Evolutionary conservation across 1,140 invertebrate genomes (phyloP).

Genomic region (Diuraphis noxia): DNA sequence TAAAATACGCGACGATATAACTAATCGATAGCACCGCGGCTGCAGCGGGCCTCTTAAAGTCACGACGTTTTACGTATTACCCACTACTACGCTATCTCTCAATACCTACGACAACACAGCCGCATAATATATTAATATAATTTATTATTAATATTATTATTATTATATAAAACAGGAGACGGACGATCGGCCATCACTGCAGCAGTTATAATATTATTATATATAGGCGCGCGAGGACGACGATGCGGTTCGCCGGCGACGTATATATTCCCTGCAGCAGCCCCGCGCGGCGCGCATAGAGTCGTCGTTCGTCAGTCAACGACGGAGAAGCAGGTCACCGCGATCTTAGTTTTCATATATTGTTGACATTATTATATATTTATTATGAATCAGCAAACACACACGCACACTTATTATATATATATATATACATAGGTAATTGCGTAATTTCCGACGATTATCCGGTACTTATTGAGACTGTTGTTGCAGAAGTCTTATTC

Average conservation of each 20-base stretch:
- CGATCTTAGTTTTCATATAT: not conserved
- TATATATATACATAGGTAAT: not conserved
- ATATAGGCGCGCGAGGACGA: not conserved
- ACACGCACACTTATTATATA: no score
- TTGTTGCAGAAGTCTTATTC: not conserved
- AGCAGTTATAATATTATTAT: not conserved
- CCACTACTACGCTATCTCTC: not conserved
- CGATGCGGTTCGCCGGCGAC: not conserved
- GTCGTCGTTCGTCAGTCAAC: not conserved
- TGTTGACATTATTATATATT: not conserved
- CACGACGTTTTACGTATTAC: not conserved
- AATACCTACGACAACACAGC: not conserved
- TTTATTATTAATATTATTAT: not conserved
- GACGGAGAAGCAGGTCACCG: not conserved
- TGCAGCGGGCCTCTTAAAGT: not conserved
- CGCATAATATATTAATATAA: not conserved
- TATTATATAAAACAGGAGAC: not conserved
- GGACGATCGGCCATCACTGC: not conserved
- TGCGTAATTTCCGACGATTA: constrained; percentile 21
- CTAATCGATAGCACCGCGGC: not conserved
- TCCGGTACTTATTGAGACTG: not conserved
- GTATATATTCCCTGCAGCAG: no score
- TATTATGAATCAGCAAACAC: not conserved
- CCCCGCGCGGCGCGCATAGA: no score
- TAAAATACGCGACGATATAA: constrained; percentile 2